phyloP scores from a whole-genome alignment of 1,140 invertebrate species.

The Cryptotermes secundus region DNA sequence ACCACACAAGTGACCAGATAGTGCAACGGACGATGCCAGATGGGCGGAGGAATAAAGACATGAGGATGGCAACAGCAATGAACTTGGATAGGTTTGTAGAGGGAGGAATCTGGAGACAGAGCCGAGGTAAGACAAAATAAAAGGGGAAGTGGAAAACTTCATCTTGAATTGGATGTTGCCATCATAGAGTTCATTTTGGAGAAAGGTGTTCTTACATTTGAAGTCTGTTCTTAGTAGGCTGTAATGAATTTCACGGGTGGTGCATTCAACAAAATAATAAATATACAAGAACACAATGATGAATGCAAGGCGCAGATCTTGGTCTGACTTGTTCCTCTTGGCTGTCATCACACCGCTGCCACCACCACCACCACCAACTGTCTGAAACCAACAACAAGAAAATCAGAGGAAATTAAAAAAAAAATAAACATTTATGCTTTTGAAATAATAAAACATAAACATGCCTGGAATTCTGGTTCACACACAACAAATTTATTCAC shows the following conservation, averaged over 20 bases:
- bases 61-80: background rate
- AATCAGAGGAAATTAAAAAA: constrained; percentile 29
- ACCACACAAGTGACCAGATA: no score
- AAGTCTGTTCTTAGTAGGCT: background rate
- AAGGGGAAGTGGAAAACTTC: background rate
- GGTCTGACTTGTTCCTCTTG: background rate
- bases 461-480: constrained; percentile 30
- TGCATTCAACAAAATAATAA: background rate
- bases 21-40: background rate
- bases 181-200: background rate
- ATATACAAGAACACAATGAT: background rate
- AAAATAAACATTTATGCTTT: background rate
- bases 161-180: background rate
- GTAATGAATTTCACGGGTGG: background rate
- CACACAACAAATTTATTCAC: background rate
- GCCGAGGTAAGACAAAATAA: background rate
- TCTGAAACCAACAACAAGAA: constrained; percentile 65
- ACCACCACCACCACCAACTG: constrained; percentile 47
- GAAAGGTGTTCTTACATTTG: background rate
- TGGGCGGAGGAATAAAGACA: background rate
- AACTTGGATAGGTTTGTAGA: background rate
- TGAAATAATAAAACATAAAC: background rate
- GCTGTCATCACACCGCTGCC: background rate
- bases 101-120: background rate
- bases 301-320: background rate